Conservation (phyloP, 2,113 vertebrate species). For the Agapornis roseicollis region DNA sequence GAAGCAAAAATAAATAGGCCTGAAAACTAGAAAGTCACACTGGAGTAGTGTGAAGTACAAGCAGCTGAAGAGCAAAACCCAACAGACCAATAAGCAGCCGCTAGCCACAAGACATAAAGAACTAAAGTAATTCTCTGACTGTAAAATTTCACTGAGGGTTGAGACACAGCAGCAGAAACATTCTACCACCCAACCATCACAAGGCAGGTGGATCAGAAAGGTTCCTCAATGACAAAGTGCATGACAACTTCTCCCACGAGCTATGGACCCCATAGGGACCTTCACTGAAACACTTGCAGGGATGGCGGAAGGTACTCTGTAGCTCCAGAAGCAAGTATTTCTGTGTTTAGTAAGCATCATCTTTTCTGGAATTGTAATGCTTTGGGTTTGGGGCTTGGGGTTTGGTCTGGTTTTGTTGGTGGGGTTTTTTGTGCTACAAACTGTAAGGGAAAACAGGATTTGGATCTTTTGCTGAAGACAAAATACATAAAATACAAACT, state of each 20-base stretch:
- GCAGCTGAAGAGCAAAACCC: background rate
- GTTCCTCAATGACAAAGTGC: background rate
- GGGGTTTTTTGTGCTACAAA: background rate
- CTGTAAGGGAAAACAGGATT: background rate
- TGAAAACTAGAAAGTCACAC: background rate
- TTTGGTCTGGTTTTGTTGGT: background rate
- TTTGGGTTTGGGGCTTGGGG: too few species aligned
- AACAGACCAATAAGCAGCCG: background rate
- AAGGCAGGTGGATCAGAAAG: background rate
- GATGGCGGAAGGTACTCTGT: background rate
- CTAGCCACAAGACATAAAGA: background rate
- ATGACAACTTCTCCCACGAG: background rate
- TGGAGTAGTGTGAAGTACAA: background rate
- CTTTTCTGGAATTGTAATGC: background rate
- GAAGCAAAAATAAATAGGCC: constrained; percentile 16
- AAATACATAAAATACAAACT: background rate
- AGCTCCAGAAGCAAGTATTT: background rate
- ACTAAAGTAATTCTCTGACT: background rate
- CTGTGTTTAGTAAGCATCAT: background rate
- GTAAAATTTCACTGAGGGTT: background rate
- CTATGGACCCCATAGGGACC: background rate
- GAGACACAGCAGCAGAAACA: background rate
- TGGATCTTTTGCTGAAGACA: background rate
- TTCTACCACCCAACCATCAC: background rate
- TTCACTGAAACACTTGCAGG: background rate